Conservation (phyloP, 2,797 vertebrate genomes). For the Apogon talboti region DNA sequence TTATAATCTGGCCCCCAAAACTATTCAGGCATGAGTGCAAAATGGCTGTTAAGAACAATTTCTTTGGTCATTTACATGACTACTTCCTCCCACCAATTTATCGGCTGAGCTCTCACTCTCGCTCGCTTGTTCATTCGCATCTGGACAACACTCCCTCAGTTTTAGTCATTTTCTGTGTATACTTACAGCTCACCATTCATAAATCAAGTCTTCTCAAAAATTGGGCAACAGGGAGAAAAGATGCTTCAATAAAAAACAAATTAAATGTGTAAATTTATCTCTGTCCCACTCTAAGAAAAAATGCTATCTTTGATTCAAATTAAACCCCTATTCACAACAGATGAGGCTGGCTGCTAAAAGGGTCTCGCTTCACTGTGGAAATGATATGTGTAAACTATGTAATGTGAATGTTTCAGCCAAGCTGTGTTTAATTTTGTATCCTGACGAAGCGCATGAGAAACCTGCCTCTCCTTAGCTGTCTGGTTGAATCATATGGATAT, state of each 20-base stretch:
- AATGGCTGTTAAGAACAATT: conserved; percentile 82
- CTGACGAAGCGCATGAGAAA: conserved; percentile 88
- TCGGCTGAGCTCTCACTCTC: conserved; percentile 64
- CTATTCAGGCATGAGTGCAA: conserved; percentile 73
- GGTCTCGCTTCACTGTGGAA: conserved; percentile 82
- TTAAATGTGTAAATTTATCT: conserved; percentile 63
- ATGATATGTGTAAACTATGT: conserved; percentile 90
- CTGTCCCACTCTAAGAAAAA: conserved; percentile 14
- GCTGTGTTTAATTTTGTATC: conserved; percentile 88
- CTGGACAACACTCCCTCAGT: conserved; percentile 77
- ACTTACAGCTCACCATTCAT: conserved; percentile 61
- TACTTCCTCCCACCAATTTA: conserved; percentile 83
- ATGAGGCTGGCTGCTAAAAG: conserved; percentile 78
- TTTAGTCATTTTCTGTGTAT: conserved; percentile 47
- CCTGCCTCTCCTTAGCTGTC: conserved; percentile 88
- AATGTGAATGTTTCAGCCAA: conserved; percentile 87
- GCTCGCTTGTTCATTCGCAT: conserved; percentile 70
- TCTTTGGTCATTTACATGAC: conserved; percentile 84
- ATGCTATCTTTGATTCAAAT: conserved; percentile 72
- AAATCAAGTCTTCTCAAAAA: conserved; percentile 63
- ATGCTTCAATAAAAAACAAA: conserved; percentile 38
- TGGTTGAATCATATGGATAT: conserved; percentile 91
- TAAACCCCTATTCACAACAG: conserved; percentile 70
- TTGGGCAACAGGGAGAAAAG: conserved; percentile 10
- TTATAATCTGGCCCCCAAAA: conserved; percentile 76